Evolutionary conservation across 2,888 invertebrate genomes (phyloP), one percentile per base, ranked within the genome.

Genomic region (Cephus nigrinus): DNA sequence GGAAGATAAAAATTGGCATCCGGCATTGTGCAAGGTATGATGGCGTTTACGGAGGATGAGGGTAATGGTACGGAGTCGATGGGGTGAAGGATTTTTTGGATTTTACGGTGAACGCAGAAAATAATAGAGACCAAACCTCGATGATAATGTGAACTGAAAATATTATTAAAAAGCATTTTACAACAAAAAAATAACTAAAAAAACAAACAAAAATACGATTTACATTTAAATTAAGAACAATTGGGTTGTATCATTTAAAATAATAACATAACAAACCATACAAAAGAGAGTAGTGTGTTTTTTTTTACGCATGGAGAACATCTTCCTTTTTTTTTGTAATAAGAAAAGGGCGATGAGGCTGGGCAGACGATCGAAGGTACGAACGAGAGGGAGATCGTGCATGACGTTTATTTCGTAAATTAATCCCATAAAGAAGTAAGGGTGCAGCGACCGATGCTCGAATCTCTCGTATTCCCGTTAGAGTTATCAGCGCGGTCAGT

Each of bases 91-190:
- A 23, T 23, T 55, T 1, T 9, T 9, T 23, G 55, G 55, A 55
- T 23, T 23, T 23, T 1, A 35, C 23, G 55, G 23, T 55, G 23
- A 55, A 23, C 55, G 55, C 23, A 55, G 9, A 78, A 77, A 77
- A 78, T 76, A 80, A 85, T 79, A 84, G 85, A 89, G 82, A 88
- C 86, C 88, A 86, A 84, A 84, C 86, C 85, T 80, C 84, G 82
- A 84, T 83, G 88, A 85, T 91, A 91, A 90, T 91, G 87, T 89
- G 91, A 91, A 91, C 91, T 91, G 90, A 91, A 91, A 91, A 91
- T 91, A 91, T 91, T 91, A 91, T 91, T 91, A 91, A 91, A 91
- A 91, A 91, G 91, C 91, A 91, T 91, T 91, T 91, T 91, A 91
- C 91, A 91, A 91, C 91, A 91, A 91, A 91, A 85, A 91, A 90